Base-by-base conservation (phyloP, 2,113 vertebrate species). In the Ondatra zibethicus region DNA sequence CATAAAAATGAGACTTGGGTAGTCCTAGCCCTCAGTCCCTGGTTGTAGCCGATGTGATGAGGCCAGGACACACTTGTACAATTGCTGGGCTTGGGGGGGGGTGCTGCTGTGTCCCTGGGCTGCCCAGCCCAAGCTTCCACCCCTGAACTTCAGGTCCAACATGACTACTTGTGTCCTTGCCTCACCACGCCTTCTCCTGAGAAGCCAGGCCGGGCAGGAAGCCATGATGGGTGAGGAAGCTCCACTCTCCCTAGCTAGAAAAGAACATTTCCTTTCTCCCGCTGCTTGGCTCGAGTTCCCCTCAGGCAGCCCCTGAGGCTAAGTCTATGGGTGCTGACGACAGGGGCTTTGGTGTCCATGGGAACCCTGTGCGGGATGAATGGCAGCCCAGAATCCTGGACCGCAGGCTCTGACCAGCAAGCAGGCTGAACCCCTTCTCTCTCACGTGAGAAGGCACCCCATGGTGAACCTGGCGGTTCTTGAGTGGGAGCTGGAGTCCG, bases 121-220 rank as follows among this genome's bases (percentile, higher is more conserved):
- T 78, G n/a, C 13, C 39, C 65, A 14, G 39, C n/a, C 9, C 0
- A 33, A 21, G 2, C 61, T 72, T 55, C 84, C 7, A 50, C 91
- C 88, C 52, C 7, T 88, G 63, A 36, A 2, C 42, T 13, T 3
- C 11, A 31, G 76, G 36, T 0, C 0, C 9, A 70, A 39, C 7
- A 33, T 21, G n/a, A 16, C 52, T 21, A 0, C 3, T 55, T n/a
- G 0, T 0, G 0, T 14, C 33, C 39, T 58, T 10, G 12, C 47
- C 4, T 58, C 45, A n/a, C 68, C 3, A 65, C 9, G 27, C 12
- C 19, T 77, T 23, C 42, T 82, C 55, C 52, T 16, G 8, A 55
- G 73, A 73, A n/a, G 21, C 72, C 5, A 7, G 1, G 36, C 19
- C 2, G 81, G 89, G 55, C 66, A 19, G 42, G 61, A 50, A 31